Conservation (phyloP, 2,888 invertebrate species). For the Macropis europaea region DNA sequence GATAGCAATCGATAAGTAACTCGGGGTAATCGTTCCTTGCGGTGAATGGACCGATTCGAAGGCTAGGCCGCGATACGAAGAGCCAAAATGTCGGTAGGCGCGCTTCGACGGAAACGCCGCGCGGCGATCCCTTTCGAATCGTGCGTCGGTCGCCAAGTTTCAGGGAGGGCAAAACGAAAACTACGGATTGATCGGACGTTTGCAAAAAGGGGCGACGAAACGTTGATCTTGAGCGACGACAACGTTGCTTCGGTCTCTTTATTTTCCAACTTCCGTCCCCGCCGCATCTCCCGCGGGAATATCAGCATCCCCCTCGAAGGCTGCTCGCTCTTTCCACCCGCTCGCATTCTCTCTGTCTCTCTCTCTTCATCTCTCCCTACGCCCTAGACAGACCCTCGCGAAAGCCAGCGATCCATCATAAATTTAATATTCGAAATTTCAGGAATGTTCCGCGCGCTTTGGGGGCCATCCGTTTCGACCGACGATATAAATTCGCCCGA, state of each 20-base stretch:
- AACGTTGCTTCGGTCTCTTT: conserved; percentile 47
- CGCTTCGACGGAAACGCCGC: conserved; percentile 7
- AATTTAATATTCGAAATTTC: conserved; percentile 75
- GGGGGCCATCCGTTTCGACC: conserved; percentile 62
- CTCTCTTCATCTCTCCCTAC: too few species aligned
- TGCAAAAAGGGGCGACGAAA: conserved; percentile 14
- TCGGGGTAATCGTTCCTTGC: conserved; percentile 68
- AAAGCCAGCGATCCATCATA: conserved; percentile 72
- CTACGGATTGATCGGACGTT: conserved; percentile 29
- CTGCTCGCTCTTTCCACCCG: too few species aligned
- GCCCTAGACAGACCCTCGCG: conserved; percentile 45
- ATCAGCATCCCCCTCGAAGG: conserved; percentile 35
- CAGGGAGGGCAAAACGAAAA: neutral
- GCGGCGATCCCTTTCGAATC: too few species aligned
- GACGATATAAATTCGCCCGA: conserved; percentile 66
- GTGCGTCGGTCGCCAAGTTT: too few species aligned
- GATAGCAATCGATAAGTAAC: conserved; percentile 75
- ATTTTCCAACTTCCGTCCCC: conserved; percentile 50
- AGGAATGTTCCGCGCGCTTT: conserved; percentile 64
- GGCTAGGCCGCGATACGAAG: conserved; percentile 46
- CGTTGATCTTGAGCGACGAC: conserved; percentile 40
- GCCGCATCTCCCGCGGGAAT: conserved; percentile 41
- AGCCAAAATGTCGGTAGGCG: too few species aligned
- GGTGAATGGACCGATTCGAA: conserved; percentile 69
- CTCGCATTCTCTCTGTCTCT: too few species aligned